A percentile compares a stretch with the other conserved stretches of the same genome.
phyloP scores from a whole-genome alignment of 2,113 vertebrate species.

The Opisthocomus hoazin region DNA sequence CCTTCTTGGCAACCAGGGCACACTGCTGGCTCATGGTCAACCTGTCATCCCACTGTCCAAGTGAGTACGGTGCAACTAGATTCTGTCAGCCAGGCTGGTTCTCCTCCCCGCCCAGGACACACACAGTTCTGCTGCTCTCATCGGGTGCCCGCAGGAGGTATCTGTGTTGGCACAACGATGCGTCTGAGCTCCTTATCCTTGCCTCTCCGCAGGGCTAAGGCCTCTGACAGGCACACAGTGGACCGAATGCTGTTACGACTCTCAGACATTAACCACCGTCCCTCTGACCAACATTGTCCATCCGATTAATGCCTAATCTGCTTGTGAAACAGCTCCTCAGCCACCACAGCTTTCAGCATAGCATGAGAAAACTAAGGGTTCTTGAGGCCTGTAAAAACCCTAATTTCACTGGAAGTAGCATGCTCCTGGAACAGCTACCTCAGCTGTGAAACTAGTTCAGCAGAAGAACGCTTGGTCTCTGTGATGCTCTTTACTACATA shows the following conservation, averaged over 20 bases:
- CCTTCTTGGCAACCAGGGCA: too few species aligned
- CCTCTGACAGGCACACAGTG: not conserved
- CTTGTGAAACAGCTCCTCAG: not conserved
- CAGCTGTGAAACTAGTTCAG: not conserved
- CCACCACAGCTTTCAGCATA: not conserved
- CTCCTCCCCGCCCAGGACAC: accelerated
- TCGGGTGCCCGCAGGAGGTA: not conserved
- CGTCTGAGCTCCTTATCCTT: not conserved
- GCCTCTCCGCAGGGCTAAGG: not conserved
- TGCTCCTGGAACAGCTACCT: not conserved
- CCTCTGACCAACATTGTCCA: not conserved
- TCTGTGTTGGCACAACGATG: not conserved
- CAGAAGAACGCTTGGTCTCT: not conserved
- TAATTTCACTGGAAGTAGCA: not conserved
- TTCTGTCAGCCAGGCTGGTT: not conserved
- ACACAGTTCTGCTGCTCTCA: not conserved
- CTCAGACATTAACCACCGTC: not conserved
- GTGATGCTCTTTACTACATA: not conserved
- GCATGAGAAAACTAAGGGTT: not conserved
- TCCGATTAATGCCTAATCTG: not conserved
- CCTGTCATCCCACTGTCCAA: too few species aligned
- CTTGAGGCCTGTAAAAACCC: not conserved
- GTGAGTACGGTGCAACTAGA: not conserved
- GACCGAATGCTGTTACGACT: accelerated
- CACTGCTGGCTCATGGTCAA: too few species aligned